Base-by-base conservation (phyloP, 2,888 invertebrate species). In the Nematopogon swammerdamellus region DNA sequence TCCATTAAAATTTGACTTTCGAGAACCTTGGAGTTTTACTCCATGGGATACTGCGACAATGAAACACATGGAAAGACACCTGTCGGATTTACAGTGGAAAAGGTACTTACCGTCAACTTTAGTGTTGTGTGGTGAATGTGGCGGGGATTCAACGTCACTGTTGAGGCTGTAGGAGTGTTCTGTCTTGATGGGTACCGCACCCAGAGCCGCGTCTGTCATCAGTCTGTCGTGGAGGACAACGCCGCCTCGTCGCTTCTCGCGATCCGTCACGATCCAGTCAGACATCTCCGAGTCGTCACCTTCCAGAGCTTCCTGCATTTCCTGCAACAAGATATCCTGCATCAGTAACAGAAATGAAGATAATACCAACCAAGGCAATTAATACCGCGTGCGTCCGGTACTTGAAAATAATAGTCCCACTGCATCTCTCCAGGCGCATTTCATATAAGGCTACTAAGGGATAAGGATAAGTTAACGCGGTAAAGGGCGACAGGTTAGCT, bases 141-240 rank as follows among this genome's bases (percentile, higher is more conserved):
- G 87, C 59, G 85, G 69, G 44, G 88, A 87, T 59, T 88, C 88
- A 44, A 83, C 86, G 65, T 88, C 88, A 57, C 87, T 88, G 58
- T 85, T 84, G 49, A 88, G 74, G 67, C 93, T 95, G 83, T 95
- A 95, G 56, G 94, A 94, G 81, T 95, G 95, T 73, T 95, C 95
- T 54, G 90, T 88, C 77, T 95, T 94, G 67, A 95, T 95, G 57
- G 93, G 93, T 0, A 64, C 70, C 48, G 89, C 87, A 56, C 91
- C 91, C 48, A 93, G 82, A 18, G 90, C 88, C 3, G 95, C 94
- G 61, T 92, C 93, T 11, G 92, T 91, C 88, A 93, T 92, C 59
- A 95, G 83, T 63, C 92, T 85, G 75, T 95, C 95, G 70, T 95
- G 91, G 20, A 95, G 81, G 49, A 95, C 88, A 54, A 95, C 90